Evolutionary conservation across 2,797 vertebrate species (phyloP).

Genomic region (Nyctalus aviator): DNA sequence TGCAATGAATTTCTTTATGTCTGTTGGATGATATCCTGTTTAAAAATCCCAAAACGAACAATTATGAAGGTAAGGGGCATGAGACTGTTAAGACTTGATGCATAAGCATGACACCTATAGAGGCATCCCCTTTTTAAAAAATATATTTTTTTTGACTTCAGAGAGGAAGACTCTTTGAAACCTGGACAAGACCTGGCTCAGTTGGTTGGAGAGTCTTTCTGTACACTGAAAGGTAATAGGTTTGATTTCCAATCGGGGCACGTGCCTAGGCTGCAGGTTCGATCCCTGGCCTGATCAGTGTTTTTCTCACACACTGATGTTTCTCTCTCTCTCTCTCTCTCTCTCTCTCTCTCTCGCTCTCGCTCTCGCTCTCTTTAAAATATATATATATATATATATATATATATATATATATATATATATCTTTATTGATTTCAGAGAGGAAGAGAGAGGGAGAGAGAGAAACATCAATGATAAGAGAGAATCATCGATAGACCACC

Average conservation of each 20-base stretch:
- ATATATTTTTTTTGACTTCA: no score
- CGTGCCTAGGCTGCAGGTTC: background rate
- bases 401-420: no score
- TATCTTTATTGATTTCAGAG: no score
- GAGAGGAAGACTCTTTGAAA: background rate
- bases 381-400: no score
- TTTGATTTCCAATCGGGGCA: background rate
- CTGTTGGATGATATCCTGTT: background rate
- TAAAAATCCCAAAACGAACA: background rate
- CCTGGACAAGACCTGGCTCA: background rate
- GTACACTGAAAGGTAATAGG: background rate
- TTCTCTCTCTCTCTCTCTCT: background rate
- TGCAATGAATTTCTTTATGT: background rate
- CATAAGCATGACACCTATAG: background rate
- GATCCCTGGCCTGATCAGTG: background rate
- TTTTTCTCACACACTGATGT: background rate
- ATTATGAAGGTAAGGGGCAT: background rate
- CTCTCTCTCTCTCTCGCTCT: no score
- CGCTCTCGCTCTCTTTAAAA: no score
- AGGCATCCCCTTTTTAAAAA: no score
- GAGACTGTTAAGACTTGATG: background rate
- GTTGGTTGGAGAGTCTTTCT: background rate
- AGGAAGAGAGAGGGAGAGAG: no score
- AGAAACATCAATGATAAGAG: no score
- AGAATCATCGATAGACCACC: no score